Evolutionary conservation across 2,113 vertebrate species (phyloP), one percentile per base, ranked within the genome.

Genomic region (Calypte anna): DNA sequence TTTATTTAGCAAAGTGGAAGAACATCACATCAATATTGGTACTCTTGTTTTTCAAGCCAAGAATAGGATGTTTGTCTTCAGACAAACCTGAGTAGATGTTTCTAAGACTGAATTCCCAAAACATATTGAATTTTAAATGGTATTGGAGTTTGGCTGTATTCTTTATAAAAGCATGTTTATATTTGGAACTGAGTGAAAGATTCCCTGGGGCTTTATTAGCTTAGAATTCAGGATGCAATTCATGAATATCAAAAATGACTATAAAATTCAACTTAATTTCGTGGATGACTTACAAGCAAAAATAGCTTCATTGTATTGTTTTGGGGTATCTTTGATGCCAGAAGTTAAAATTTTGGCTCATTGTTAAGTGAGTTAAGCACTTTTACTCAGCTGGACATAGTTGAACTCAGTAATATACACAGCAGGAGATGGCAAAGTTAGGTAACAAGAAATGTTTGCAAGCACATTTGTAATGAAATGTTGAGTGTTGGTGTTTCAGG

Each of bases 101-200:
- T 68, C 70, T 46, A 16, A 2, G 7, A 31, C 72, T 44, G 82
- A 48, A 25, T 27, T 78, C 14, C 1, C 38, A 51, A 19, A 88
- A 51, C 5, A 1, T 4, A 36, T 53, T 61, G 62, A 28, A 30
- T 86, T 92, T 70, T 10, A 67, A 40, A 7, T 20, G 50, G 19
- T 24, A 3, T 3, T 40, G 43, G 50, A 57, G 38, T 38, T 79
- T 33, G 55, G 25, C 20, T 53, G 0, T 2, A 1, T 51, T 40
- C 9, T 61, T 76, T 75, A 5, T 31, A 25, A 21, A 78, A 38
- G 9, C 9, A 6, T 7, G 16, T 46, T 80, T 62, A 48, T 30
- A 10, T 67, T 86, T 74, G n/a, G 27, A 58, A 57, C n/a, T 1
- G 11, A 61, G 13, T 25, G 36, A 36, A 43, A 30, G 31, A 12